phyloP scores from a whole-genome alignment of 2,888 invertebrate species.

The Drosophila dives region DNA sequence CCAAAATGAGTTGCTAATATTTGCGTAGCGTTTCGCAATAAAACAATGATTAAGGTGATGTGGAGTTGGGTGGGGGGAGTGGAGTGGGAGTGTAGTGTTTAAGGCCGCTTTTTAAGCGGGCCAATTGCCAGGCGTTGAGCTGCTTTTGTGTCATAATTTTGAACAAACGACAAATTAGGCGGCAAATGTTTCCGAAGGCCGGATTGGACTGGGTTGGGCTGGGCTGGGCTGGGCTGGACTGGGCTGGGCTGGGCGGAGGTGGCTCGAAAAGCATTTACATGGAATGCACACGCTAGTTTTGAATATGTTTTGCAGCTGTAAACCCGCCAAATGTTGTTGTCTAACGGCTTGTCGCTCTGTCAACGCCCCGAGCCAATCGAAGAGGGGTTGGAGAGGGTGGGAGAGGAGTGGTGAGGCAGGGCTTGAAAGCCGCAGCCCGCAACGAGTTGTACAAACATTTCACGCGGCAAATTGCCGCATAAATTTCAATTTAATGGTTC shows the following conservation, averaged over 20 bases:
- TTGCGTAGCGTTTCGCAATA: constrained; percentile 37
- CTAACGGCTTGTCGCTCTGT: constrained; percentile 78
- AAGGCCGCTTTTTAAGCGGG: constrained; percentile 4
- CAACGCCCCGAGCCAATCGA: constrained; percentile 66
- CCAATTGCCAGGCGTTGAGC: constrained; percentile 55
- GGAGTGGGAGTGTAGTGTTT: not conserved
- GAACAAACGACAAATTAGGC: constrained; percentile 73
- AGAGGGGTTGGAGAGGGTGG: not conserved
- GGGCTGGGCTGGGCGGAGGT: no score
- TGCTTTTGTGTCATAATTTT: constrained; percentile 73
- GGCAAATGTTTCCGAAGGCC: constrained; percentile 53
- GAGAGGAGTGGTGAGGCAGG: not conserved
- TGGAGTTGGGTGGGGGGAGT: not conserved
- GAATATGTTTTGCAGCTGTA: constrained; percentile 67
- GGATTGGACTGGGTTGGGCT: no score
- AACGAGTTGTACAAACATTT: constrained; percentile 80
- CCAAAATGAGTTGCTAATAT: constrained; percentile 47
- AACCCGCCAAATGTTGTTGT: constrained; percentile 59
- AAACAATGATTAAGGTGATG: not conserved
- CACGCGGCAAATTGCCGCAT: constrained; percentile 79
- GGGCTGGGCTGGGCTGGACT: no score
- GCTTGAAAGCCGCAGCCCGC: constrained; percentile 72
- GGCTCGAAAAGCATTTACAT: constrained; percentile 65
- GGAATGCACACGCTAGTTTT: constrained; percentile 73
- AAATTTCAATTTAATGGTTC: constrained; percentile 78